Percentiles rank a stretch among this genome's conserved stretches.
These are phyloP conservation scores for Cephus cinctus DNA, from an alignment of 1,140 invertebrate genomes.

Conservation along the genomic window DNA sequence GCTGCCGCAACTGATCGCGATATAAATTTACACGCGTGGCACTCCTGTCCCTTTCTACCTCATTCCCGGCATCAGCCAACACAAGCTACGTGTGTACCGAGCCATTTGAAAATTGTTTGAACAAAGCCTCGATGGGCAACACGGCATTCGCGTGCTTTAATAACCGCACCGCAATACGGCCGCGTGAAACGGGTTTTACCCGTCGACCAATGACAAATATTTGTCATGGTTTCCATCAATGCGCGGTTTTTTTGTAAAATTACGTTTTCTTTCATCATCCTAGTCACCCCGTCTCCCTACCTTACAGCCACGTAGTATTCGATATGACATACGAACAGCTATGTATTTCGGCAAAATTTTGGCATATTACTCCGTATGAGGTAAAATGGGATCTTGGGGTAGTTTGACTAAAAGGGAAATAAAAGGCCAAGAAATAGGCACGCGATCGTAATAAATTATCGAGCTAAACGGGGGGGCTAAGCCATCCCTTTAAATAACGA, in stretches of 20 bases:
- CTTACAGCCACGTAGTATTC: no score
- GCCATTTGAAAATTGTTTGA: slow-evolving; percentile 41
- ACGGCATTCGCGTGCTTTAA: slow-evolving; percentile 29
- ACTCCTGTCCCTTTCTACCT: no score
- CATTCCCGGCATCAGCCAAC: no score
- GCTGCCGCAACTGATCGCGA: no score
- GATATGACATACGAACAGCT: not conserved
- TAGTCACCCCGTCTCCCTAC: no score
- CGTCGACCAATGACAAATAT: slow-evolving; percentile 35
- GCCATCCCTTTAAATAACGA: slow-evolving; percentile 21
- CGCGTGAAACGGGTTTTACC: slow-evolving; percentile 25
- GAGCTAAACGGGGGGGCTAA: slow-evolving; percentile 12
- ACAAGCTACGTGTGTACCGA: slow-evolving; percentile 17
- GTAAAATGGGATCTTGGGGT: not conserved
- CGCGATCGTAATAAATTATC: slow-evolving; percentile 21
- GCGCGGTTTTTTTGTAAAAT: no score
- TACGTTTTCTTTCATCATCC: not conserved
- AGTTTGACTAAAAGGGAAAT: not conserved
- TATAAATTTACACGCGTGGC: slow-evolving; percentile 28
- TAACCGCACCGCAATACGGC: slow-evolving; percentile 31
- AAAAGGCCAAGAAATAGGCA: slow-evolving; percentile 8
- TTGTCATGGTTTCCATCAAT: no score
- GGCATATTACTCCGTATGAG: not conserved
- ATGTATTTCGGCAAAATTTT: not conserved
- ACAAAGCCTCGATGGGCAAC: slow-evolving; percentile 27